These are phyloP conservation scores for Perithous albicinctus DNA, from an alignment of 2,888 invertebrate genomes.

Conservation along the genomic window DNA sequence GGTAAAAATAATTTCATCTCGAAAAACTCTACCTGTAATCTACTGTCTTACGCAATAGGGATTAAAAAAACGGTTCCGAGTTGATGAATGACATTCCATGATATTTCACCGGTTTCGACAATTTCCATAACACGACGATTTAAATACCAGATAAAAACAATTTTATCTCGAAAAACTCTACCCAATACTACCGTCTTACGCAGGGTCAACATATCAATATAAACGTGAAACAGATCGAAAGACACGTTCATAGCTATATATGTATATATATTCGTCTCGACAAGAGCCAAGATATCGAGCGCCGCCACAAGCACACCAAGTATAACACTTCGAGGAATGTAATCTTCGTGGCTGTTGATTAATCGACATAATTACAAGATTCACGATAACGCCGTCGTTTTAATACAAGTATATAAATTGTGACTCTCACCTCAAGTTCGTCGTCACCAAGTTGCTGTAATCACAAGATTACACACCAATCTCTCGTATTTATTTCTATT, in stretches of 20 bases:
- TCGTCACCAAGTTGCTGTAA: neutral
- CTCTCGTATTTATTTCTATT: slow-evolving; percentile 8
- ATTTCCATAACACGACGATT: no score
- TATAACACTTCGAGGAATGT: slow-evolving; percentile 36
- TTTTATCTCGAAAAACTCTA: neutral
- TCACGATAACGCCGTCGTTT: neutral
- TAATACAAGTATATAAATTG: slow-evolving; percentile 21
- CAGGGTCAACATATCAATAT: neutral
- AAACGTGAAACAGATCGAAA: neutral
- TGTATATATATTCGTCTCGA: neutral
- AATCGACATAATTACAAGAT: slow-evolving; percentile 42
- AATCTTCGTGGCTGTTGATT: slow-evolving; percentile 38
- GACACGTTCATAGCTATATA: no score
- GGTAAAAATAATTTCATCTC: neutral
- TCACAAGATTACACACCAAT: slow-evolving; percentile 41
- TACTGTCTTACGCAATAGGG: no score
- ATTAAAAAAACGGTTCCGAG: no score
- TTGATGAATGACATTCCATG: no score
- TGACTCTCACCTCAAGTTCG: slow-evolving; percentile 54
- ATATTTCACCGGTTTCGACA: no score
- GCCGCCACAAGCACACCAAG: neutral
- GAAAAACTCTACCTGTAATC: no score
- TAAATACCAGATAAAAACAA: no score
- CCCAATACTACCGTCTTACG: neutral
- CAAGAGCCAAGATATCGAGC: neutral